Conservation (phyloP, 2,888 invertebrate species). For the Dryobota labecula region DNA sequence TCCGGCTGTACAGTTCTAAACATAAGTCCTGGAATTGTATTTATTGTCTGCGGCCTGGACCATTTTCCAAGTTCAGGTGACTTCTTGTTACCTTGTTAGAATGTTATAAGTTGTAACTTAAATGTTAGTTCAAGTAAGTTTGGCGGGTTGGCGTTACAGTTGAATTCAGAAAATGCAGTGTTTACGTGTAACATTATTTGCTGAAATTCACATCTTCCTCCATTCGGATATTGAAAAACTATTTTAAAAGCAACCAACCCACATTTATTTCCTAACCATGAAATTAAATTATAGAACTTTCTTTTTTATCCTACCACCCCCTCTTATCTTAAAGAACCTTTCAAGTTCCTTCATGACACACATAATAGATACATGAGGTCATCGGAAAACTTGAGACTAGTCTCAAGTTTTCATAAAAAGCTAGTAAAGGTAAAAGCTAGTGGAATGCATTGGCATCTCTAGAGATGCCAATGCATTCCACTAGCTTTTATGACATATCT, state of each 20-base stretch:
- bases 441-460: no score
- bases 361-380: no score
- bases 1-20: not conserved
- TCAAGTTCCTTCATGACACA: no score
- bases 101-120: conserved; percentile 31
- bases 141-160: not conserved
- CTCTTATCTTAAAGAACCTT: no score
- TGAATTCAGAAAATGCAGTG: not conserved
- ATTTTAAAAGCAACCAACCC: not conserved
- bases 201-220: not conserved
- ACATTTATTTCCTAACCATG: not conserved
- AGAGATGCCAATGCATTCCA: no score
- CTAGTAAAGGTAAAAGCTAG: no score
- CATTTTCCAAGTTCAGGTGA: conserved; percentile 16
- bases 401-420: no score
- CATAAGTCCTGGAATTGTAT: not conserved
- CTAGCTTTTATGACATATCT: no score
- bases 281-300: not conserved
- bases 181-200: not conserved
- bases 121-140: conserved; percentile 32
- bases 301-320: no score
- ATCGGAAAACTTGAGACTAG: no score
- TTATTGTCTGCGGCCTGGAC: conserved; percentile 4
- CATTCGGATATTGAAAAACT: not conserved
- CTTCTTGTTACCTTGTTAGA: conserved; percentile 27